Percentiles rank a stretch among this genome's conserved stretches.
Conservation (phyloP, 2,113 vertebrate genomes). For the Micromys minutus region DNA sequence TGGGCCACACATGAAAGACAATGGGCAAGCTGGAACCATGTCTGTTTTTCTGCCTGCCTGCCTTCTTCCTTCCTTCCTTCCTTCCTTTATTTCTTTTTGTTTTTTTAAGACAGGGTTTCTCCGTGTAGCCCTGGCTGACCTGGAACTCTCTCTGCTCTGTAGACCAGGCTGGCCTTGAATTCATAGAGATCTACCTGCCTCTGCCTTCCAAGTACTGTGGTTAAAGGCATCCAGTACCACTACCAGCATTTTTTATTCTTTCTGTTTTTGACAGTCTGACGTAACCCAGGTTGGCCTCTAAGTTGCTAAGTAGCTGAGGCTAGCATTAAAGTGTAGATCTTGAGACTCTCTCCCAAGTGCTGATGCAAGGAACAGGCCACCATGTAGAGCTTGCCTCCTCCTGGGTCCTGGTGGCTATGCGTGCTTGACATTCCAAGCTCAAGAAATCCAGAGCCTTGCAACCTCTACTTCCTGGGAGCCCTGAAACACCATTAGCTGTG, state of each 20-base stretch:
- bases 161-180: no score
- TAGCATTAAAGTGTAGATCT: no score
- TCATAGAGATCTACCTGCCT: no score
- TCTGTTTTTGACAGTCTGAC: neutral
- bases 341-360: neutral
- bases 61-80: neutral
- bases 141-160: neutral
- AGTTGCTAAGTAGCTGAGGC: neutral
- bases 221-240: no score
- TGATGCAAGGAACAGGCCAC: neutral
- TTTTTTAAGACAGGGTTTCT: neutral
- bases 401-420: neutral
- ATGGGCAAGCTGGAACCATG: neutral
- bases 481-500: neutral
- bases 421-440: neutral
- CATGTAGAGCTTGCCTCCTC: neutral
- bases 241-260: neutral
- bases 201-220: no score
- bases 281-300: neutral
- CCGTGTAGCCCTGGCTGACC: neutral
- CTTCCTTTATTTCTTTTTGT: no score
- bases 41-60: no score
- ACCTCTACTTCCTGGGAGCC: neutral
- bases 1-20: slow-evolving; percentile 22
- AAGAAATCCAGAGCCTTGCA: neutral